These are phyloP conservation scores for Chelonoidis abingdonii DNA, from an alignment of 2,113 vertebrate species.

Conservation along the genomic window DNA sequence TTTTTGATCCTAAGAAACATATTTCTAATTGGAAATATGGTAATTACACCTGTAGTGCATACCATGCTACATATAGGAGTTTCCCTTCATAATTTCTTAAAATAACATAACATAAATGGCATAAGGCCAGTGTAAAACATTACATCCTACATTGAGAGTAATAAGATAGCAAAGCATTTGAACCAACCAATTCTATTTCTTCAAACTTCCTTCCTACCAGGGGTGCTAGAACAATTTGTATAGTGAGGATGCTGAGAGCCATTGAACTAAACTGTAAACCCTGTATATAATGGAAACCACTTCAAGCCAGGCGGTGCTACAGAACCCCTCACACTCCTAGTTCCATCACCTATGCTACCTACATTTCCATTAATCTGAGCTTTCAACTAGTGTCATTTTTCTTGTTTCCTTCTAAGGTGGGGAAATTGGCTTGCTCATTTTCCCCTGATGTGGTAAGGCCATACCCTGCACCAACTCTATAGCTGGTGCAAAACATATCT, in stretches of 20 bases:
- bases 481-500: background rate
- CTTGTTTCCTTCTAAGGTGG: background rate
- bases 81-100: background rate
- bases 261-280: no score
- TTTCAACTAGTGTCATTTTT: background rate
- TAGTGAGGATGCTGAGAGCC: no score
- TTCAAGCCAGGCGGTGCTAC: no score
- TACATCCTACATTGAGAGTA: background rate
- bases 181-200: background rate
- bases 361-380: background rate
- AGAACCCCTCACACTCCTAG: no score
- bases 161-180: background rate
- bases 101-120: background rate
- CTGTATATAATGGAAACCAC: no score
- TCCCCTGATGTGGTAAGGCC: background rate
- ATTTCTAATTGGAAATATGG: background rate
- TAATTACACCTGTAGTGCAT: background rate
- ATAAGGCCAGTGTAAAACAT: background rate
- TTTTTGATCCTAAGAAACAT: background rate
- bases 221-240: no score
- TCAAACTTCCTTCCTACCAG: background rate
- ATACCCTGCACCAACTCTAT: background rate
- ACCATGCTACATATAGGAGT: background rate
- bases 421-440: background rate
- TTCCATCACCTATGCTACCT: no score